Base-by-base conservation (phyloP, 2,113 vertebrate species). In the Mola mola region DNA sequence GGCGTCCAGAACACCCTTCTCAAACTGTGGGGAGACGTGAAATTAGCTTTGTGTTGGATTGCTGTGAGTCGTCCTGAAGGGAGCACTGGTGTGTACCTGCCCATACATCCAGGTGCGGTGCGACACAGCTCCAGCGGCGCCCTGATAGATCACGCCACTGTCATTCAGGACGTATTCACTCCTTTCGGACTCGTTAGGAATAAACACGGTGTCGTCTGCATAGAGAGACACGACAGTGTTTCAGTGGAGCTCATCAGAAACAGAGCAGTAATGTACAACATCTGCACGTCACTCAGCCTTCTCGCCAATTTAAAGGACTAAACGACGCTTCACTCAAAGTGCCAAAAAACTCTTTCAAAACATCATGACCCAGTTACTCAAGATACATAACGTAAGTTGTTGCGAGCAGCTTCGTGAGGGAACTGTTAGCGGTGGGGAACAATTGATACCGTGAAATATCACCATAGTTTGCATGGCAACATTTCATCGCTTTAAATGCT, bases 91-190 rank as follows among this genome's bases (percentile, higher is more conserved):
- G 1, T 40, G 15, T 47, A 95, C 96, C 95, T 98, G 96, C 19
- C 96, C 96, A 0, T 88, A 98, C 64, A 92, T 89, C 97, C 97
- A 99, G 75, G 84, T 87, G 24, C 93, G 92, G 1, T 9, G 31
- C 5, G 70, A 56, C 11, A 95, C 25, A 0, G 87, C 28, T 0
- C 16, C 44, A 0, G 20, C 16, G 0, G 84, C 73, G 19, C 96
- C 96, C 19, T 92, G 89, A 84, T 87, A 96, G 60, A 99, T 90
- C 22, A 89, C 2, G 0, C 96, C 97, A 0, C 80, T 34, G 53
- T 97, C 93, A 43, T 96, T 95, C 49, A 99, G 82, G 60, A 98
- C 86, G 2, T 96, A 99, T 50, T 99, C 96, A 48, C 77, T 29
- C 10, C 92, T 91, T 65, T 94, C 92, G 0, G 11, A 56, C 0